Evolutionary conservation across 2,113 vertebrate species (phyloP).

Genomic region (Eulemur rufifrons): DNA sequence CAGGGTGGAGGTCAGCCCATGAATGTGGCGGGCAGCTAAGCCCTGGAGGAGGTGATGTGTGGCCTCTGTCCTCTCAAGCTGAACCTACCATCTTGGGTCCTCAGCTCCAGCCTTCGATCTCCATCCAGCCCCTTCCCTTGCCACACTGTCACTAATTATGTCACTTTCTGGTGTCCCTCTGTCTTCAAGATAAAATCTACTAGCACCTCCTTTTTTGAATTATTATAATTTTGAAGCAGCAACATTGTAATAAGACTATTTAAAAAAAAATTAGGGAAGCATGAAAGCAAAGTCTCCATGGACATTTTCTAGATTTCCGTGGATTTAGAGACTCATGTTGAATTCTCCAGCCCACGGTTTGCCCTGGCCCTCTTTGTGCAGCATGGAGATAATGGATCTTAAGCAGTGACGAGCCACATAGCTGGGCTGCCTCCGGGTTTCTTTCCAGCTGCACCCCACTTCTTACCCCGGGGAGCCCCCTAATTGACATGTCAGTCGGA

Average conservation of each 20-base stretch:
- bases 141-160: background rate
- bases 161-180: background rate
- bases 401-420: background rate
- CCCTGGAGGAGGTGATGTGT: background rate
- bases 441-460: background rate
- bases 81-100: background rate
- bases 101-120: background rate
- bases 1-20: background rate
- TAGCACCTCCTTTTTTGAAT: background rate
- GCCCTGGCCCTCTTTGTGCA: background rate
- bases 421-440: background rate
- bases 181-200: background rate
- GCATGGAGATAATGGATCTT: background rate
- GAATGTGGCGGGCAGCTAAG: background rate
- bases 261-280: background rate
- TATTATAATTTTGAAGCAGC: background rate
- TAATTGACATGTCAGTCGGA: background rate
- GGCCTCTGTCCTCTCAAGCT: background rate
- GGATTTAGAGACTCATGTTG: background rate
- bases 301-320: background rate
- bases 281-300: background rate
- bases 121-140: background rate
- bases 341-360: background rate
- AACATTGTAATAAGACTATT: background rate
- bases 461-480: background rate